Evolutionary conservation across 2,888 invertebrate species (phyloP).

Genomic region (Cryptocephalus moraei): DNA sequence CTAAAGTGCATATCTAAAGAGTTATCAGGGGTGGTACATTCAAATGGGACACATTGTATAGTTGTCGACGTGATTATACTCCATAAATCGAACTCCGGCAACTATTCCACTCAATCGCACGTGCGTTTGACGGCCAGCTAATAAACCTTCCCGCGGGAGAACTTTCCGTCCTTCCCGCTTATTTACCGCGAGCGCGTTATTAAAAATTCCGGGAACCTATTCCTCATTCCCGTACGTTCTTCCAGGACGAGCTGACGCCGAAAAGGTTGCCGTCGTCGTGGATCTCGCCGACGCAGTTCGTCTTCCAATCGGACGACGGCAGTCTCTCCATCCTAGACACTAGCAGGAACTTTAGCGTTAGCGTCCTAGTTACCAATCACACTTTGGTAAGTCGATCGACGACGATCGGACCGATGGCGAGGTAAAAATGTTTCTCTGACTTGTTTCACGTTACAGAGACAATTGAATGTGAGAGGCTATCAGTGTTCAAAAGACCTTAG

Average conservation of each 20-base stretch:
- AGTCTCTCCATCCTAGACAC: slow-evolving; percentile 71
- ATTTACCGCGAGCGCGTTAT: too few relatives aligned
- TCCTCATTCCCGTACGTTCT: background rate
- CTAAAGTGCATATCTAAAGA: too few relatives aligned
- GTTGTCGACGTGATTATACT: too few relatives aligned
- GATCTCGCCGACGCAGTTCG: slow-evolving; percentile 73
- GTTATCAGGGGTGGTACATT: too few relatives aligned
- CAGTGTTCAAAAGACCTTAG: slow-evolving; percentile 78
- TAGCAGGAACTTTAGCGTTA: slow-evolving; percentile 61
- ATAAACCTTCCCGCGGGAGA: too few relatives aligned
- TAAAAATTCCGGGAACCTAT: too few relatives aligned
- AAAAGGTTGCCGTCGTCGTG: slow-evolving; percentile 62
- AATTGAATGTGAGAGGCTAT: slow-evolving; percentile 78
- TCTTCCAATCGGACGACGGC: slow-evolving; percentile 80
- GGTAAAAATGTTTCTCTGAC: background rate
- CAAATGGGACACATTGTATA: too few relatives aligned
- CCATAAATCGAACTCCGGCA: too few relatives aligned
- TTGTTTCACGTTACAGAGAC: slow-evolving; percentile 50
- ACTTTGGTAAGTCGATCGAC: slow-evolving; percentile 56
- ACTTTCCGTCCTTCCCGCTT: too few relatives aligned
- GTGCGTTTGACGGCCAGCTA: too few relatives aligned
- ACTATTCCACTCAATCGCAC: too few relatives aligned
- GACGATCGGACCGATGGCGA: too few relatives aligned
- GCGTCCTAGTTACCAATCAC: slow-evolving; percentile 76
- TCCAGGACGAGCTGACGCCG: slow-evolving; percentile 36